Evolutionary conservation across 1,140 invertebrate genomes (phyloP), one percentile per base, ranked within the genome.

Genomic region (Babylonia areolata): DNA sequence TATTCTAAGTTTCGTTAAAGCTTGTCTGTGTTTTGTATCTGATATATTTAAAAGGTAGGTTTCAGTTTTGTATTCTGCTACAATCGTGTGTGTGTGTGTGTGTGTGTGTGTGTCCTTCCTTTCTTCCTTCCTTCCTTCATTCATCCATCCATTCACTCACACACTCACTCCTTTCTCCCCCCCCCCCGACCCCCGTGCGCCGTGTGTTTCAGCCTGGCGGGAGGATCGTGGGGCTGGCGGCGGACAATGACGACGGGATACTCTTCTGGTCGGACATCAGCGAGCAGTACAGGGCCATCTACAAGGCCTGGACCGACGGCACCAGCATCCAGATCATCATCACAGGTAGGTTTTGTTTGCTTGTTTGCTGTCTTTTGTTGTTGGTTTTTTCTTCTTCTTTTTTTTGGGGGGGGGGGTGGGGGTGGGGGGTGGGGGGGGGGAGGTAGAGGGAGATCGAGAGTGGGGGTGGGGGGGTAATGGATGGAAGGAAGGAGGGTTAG

Each of bases 241-340:
- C 84, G 39, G 91, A 92, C 84, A 86, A 88, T 23, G 85, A 87
- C 42, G 86, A 87, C 20, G 87, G 86, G 17, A 71, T 85, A 9
- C 71, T 92, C 9, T 92, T 92, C 88, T 92, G 91, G 91, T 91
- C 90, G 20, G 90, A 91, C 81, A 87, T 91, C 40, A 88, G 88
- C 35, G 11, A 58, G n/a, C 85, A 85, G 35, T 86, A 87, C 17
- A 81, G 88, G 20, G 89, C 90, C 39, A 90, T 92, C 51, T 92
- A 88, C 78, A 90, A 85, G 42, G 86, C 87, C n/a, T 78, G 83
- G 46, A 84, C 89, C 3, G 81, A 90, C 46, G 90, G 89, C 42
- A 87, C 58, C 33, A 81, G 88, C 75, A 87, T 89, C 31, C 85
- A 80, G 35, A 84, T 86, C 33, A 89, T 91, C 37, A 73, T 90